Evolutionary conservation across 2,797 vertebrate species (phyloP), one percentile per base, ranked within the genome.

Genomic region (Neosilurus hyrtlii): DNA sequence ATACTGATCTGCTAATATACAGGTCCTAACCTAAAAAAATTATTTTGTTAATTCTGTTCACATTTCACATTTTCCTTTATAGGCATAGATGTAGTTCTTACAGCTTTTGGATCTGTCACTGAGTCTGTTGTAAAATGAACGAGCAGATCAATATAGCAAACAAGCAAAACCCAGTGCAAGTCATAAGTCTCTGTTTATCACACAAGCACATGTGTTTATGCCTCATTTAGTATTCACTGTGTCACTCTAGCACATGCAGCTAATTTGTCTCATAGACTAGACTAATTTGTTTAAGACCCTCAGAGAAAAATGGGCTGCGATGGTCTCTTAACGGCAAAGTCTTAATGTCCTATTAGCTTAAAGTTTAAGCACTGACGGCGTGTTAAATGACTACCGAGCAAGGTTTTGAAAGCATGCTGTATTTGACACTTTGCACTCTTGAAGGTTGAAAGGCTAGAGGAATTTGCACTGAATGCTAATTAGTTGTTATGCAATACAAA

Each of bases 391-490:
- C 59, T 82, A 37, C 30, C 11, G 73, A 59, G 56, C 2, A 26
- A 37, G 54, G 56, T 22, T 75, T 59, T 37, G 56, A 59, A 37
- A 37, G 56, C 54, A 61, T 75, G 10, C 26, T 4, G 56, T 7
- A 43, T 24, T 52, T 77, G 74, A 61, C 57, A 49, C 35, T 56
- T 30, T 75, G 56, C 56, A 37, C 72, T 22, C 26, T 54, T 30
- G 12, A 18, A 22, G 82, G 61, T 54, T 85, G 71, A 43, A 83
- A 83, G 68, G 35, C 75, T 56, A 61, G 82, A 82, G 68, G 83
- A 61, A 51, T 81, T 85, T 83, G 63, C 56, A 71, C 30, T 52
- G 56, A 85, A 62, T 74, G 14, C 68, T 87, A 82, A 88, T 83
- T 86, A 51, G 80, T 26, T 78, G 65, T 59, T 70, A 35, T 80